Evolutionary conservation across 2,797 vertebrate genomes (phyloP).

Genomic region (Rhabdophis nuchalis): DNA sequence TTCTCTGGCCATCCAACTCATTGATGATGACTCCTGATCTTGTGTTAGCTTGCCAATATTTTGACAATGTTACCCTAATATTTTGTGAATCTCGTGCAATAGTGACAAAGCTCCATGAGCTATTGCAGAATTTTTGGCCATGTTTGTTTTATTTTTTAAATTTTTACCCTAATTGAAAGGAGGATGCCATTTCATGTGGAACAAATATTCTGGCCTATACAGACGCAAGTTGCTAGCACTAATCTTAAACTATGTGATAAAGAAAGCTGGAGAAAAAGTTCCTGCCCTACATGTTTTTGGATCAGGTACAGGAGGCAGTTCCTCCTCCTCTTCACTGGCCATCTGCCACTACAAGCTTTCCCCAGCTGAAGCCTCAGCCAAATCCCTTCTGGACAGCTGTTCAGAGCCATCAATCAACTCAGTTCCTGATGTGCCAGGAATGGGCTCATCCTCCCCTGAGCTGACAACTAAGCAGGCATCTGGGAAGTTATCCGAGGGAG

Average conservation of each 20-base stretch:
- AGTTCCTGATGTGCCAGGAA: no score
- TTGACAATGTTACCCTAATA: not conserved
- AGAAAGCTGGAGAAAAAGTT: no score
- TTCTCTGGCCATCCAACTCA: not conserved
- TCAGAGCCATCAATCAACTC: no score
- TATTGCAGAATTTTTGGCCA: not conserved
- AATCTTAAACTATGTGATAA: not conserved
- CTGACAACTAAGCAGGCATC: no score
- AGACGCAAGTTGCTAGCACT: not conserved
- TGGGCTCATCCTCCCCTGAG: no score
- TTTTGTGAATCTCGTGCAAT: not conserved
- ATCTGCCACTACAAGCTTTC: no score
- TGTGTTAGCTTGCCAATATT: not conserved
- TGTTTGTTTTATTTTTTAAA: not conserved
- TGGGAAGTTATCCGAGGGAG: no score
- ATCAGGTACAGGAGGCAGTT: no score
- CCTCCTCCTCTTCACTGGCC: no score
- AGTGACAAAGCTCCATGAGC: not conserved
- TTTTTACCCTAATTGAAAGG: not conserved
- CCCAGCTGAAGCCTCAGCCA: no score
- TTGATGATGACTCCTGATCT: not conserved
- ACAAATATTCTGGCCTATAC: not conserved
- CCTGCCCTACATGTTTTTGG: no score
- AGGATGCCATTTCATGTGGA: not conserved
- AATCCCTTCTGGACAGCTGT: no score